phyloP scores from a whole-genome alignment of 2,888 invertebrate genomes.

The Pristionchus japonicus region DNA sequence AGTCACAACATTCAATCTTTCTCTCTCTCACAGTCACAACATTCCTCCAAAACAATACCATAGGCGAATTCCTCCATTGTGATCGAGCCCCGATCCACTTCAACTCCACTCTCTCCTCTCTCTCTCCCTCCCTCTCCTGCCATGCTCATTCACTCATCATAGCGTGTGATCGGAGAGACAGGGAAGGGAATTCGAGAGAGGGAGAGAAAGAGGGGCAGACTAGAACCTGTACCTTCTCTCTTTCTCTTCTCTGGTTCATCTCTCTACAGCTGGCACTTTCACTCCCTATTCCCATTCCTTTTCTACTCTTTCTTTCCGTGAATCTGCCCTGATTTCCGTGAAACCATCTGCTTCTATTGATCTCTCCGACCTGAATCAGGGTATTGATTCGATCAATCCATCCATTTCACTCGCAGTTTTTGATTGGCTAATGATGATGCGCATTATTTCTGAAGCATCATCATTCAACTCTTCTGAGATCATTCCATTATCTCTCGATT shows the following conservation, averaged over 20 bases:
- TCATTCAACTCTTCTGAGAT: background rate
- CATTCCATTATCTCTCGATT: background rate
- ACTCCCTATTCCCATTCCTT: background rate
- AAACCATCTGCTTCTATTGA: background rate
- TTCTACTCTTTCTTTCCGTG: background rate
- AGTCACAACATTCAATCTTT: conserved; percentile 5
- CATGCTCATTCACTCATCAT: conserved; percentile 32
- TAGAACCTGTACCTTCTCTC: conserved; percentile 36
- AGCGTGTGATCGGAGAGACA: background rate
- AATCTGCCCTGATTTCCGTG: background rate
- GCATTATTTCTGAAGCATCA: background rate
- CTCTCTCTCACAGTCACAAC: background rate
- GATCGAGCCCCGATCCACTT: background rate
- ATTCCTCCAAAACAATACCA: background rate
- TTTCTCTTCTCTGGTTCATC: conserved; percentile 3
- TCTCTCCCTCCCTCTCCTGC: background rate
- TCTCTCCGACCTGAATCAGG: background rate
- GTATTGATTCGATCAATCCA: background rate
- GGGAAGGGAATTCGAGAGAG: background rate
- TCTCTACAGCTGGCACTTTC: conserved; percentile 33
- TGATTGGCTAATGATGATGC: background rate
- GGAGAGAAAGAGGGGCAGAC: background rate
- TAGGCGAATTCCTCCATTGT: background rate
- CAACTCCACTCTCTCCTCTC: background rate
- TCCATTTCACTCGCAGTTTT: background rate